Percentiles rank a stretch among this genome's conserved stretches.
phyloP scores from a whole-genome alignment of 2,797 vertebrate species.

The Calcarius lapponicus region DNA sequence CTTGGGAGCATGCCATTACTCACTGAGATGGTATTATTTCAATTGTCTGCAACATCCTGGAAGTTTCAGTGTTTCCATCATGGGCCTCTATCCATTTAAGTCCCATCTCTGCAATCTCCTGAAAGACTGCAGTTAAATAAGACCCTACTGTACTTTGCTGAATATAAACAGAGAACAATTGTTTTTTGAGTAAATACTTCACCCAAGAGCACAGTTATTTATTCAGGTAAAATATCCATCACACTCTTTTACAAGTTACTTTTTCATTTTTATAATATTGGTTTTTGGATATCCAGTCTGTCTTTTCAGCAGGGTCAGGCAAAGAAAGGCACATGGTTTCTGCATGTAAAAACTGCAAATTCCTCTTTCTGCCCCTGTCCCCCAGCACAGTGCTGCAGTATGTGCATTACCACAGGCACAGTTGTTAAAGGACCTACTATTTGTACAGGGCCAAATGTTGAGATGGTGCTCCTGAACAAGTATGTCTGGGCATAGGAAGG shows the following conservation, averaged over 20 bases:
- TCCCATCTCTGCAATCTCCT: neutral
- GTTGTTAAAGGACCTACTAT: neutral
- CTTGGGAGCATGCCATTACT: slow-evolving; percentile 51
- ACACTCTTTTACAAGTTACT: neutral
- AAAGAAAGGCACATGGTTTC: neutral
- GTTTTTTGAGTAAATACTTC: neutral
- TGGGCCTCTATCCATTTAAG: neutral
- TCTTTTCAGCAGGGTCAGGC: neutral
- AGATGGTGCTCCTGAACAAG: neutral
- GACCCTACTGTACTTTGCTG: neutral
- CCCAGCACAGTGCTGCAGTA: neutral
- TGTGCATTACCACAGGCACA: neutral
- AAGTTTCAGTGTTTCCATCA: neutral
- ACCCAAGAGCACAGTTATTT: neutral
- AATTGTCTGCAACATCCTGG: slow-evolving; percentile 61
- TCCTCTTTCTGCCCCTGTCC: neutral
- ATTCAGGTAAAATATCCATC: neutral
- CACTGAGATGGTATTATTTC: slow-evolving; percentile 45
- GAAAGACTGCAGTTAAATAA: neutral
- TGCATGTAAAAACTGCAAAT: neutral
- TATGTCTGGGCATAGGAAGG: neutral
- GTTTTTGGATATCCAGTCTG: neutral
- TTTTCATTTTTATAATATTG: neutral
- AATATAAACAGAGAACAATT: neutral
- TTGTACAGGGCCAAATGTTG: neutral